These are phyloP conservation scores for Melanerpes formicivorus DNA, from an alignment of 2,113 vertebrate species.

Conservation along the genomic window DNA sequence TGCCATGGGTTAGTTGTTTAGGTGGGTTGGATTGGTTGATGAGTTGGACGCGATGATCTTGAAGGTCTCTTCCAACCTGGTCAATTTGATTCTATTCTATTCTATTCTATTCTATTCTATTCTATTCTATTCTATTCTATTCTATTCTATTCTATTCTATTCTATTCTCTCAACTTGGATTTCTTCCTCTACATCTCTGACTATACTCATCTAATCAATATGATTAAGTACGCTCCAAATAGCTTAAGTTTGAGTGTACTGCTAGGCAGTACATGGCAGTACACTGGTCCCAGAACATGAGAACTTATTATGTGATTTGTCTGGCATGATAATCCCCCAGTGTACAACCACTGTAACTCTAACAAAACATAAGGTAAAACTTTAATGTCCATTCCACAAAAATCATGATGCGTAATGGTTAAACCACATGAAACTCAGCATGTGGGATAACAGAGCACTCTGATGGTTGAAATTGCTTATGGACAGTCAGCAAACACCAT, in stretches of 20 bases:
- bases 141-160: too few species aligned
- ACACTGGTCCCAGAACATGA: background rate
- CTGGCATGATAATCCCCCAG: background rate
- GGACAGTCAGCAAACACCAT: background rate
- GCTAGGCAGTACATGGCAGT: background rate
- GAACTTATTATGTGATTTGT: slow-evolving; percentile 14
- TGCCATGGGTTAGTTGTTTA: too few species aligned
- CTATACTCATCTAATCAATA: background rate
- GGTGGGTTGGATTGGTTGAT: too few species aligned
- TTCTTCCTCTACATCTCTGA: background rate
- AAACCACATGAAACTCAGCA: background rate
- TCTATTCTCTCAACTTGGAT: background rate
- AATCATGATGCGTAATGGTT: background rate
- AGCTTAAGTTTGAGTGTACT: background rate
- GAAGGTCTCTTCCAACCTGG: too few species aligned
- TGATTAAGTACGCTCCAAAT: background rate
- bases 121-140: too few species aligned
- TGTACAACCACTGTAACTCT: background rate
- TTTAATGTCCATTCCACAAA: background rate
- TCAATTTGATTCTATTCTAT: too few species aligned
- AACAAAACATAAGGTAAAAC: background rate
- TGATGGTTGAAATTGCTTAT: background rate
- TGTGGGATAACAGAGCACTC: background rate
- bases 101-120: too few species aligned
- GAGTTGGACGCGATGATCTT: too few species aligned